Percentiles rank a stretch among this genome's conserved stretches.
Conservation (phyloP, 2,797 vertebrate species). For the Gouania willdenowi region DNA sequence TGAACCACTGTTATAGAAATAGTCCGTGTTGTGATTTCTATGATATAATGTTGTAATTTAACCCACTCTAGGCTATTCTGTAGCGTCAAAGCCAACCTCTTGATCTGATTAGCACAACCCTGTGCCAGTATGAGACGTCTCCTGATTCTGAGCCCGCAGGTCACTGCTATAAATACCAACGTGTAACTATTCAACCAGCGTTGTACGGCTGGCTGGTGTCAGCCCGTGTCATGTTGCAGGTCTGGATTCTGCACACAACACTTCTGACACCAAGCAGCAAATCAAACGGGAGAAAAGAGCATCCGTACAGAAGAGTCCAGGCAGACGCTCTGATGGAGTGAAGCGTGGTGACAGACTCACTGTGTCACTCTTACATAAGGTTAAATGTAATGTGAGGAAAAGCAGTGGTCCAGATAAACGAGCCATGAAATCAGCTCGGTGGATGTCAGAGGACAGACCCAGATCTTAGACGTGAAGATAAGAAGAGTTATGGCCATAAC, state of each 20-base stretch:
- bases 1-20: too few relatives aligned
- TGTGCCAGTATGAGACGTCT: background rate
- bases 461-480: constrained; percentile 1
- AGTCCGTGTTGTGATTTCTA: too few relatives aligned
- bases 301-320: constrained; percentile 24
- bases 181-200: constrained; percentile 22
- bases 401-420: constrained; percentile 21
- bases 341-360: constrained; percentile 22
- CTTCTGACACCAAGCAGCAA: constrained; percentile 9
- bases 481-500: background rate
- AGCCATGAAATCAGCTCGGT: constrained; percentile 5
- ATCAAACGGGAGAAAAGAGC: background rate
- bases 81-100: background rate
- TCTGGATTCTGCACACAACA: background rate
- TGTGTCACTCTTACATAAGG: constrained; percentile 37
- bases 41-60: background rate
- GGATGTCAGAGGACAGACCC: background rate
- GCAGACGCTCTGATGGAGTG: constrained; percentile 19
- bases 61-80: background rate
- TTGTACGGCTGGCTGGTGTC: background rate
- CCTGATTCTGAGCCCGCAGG: constrained; percentile 7
- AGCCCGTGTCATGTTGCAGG: background rate
- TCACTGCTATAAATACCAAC: constrained; percentile 25
- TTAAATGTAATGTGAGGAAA: constrained; percentile 37
- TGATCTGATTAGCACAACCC: background rate